Percentiles rank a stretch among this genome's conserved stretches.
phyloP scores from a whole-genome alignment of 2,113 vertebrate genomes.

The Crotalus horridus region DNA sequence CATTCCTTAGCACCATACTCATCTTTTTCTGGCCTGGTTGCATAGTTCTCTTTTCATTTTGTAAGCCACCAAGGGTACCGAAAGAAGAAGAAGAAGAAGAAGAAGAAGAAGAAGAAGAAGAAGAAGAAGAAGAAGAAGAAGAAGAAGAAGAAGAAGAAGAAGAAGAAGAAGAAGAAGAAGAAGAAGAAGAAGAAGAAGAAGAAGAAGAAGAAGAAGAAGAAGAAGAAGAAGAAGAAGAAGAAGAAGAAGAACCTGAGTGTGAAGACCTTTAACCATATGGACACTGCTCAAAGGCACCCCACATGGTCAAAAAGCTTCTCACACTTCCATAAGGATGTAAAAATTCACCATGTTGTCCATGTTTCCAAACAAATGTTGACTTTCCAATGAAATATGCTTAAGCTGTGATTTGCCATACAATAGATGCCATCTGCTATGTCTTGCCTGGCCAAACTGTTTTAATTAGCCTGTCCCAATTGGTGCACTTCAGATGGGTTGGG shows the following conservation, averaged over 20 bases:
- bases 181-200: too few relatives aligned
- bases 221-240: too few relatives aligned
- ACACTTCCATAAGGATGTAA: neutral
- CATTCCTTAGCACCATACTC: neutral
- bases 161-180: too few relatives aligned
- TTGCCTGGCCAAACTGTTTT: neutral
- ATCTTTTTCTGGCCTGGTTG: neutral
- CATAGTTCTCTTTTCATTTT: neutral
- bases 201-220: too few relatives aligned
- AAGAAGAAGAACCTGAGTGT: neutral
- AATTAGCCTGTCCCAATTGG: neutral
- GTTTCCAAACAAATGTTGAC: neutral
- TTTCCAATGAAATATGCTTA: neutral
- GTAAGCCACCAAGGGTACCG: neutral
- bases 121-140: too few relatives aligned
- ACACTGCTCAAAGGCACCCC: neutral
- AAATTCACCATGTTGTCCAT: neutral
- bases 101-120: too few relatives aligned
- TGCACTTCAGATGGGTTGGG: neutral
- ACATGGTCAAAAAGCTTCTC: neutral
- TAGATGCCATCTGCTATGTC: neutral
- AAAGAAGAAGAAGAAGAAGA: neutral
- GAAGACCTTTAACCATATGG: neutral
- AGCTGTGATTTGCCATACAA: neutral
- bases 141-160: too few relatives aligned